A percentile compares a stretch with the other conserved stretches of the same genome.
phyloP scores from a whole-genome alignment of 2,797 vertebrate genomes.

The Enteromius fasciolatus region DNA sequence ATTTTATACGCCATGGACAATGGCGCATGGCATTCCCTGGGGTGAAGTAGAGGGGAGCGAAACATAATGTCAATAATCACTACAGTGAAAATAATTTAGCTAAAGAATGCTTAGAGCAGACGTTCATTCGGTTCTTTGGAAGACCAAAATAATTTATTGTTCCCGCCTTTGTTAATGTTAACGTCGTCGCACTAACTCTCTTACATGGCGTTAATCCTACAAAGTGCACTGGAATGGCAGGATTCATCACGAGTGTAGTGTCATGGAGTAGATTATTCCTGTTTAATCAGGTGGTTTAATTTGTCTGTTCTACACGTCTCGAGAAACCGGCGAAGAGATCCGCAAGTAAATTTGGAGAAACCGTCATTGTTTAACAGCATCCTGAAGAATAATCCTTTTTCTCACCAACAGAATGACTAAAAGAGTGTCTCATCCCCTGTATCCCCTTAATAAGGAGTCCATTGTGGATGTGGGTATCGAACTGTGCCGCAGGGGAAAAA shows the following conservation, averaged over 20 bases:
- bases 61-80: slow-evolving; percentile 54
- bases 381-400: slow-evolving; percentile 37
- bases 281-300: slow-evolving; percentile 52
- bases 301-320: slow-evolving; percentile 41
- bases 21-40: slow-evolving; percentile 1
- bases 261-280: slow-evolving; percentile 46
- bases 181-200: background rate
- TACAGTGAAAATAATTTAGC: slow-evolving; percentile 52
- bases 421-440: background rate
- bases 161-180: slow-evolving; percentile 6
- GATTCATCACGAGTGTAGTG: slow-evolving; percentile 50
- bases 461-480: slow-evolving; percentile 10
- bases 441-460: slow-evolving; percentile 11
- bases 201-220: slow-evolving; percentile 45
- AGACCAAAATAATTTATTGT: slow-evolving; percentile 13
- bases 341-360: slow-evolving; percentile 34
- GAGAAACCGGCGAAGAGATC: background rate
- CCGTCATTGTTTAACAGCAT: slow-evolving; percentile 31
- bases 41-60: slow-evolving; percentile 24
- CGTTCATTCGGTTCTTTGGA: slow-evolving; percentile 36
- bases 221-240: slow-evolving; percentile 38
- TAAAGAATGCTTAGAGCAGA: slow-evolving; percentile 42
- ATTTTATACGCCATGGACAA: slow-evolving; percentile 39
- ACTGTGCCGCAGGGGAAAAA: background rate
- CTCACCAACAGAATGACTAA: slow-evolving; percentile 43